Percentiles rank a stretch among this genome's conserved stretches.
These are phyloP conservation scores for Coendou prehensilis DNA, from an alignment of 2,797 vertebrate genomes.

Conservation along the genomic window DNA sequence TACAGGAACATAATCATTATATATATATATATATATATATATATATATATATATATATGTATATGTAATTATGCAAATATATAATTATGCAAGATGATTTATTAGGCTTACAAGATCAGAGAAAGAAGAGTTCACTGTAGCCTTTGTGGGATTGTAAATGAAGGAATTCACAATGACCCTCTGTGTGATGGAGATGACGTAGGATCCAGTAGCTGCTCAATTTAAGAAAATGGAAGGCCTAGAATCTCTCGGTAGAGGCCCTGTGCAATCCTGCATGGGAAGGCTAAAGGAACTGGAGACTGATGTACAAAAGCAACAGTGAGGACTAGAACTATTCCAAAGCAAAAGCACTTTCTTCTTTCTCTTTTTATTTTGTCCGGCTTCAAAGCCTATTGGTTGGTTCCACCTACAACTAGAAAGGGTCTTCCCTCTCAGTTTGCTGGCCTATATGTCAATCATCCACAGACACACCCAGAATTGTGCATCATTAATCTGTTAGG, in stretches of 20 bases:
- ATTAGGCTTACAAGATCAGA: background rate
- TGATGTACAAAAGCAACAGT: background rate
- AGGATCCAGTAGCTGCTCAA: background rate
- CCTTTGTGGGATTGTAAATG: background rate
- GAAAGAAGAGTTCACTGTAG: background rate
- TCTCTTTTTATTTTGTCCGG: background rate
- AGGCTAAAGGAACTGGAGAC: background rate
- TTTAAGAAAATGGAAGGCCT: background rate
- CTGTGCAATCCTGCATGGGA: background rate
- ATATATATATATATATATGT: no score
- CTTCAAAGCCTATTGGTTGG: background rate
- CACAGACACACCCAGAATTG: background rate
- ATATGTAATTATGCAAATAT: no score
- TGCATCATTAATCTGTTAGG: background rate
- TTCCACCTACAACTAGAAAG: background rate
- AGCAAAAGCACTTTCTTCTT: background rate
- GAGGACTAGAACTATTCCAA: background rate
- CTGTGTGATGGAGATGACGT: background rate
- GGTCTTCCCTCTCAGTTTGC: background rate
- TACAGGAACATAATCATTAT: background rate
- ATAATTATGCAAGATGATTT: background rate
- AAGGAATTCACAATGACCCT: background rate
- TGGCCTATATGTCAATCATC: background rate
- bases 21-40: background rate
- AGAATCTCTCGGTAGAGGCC: background rate